These are phyloP conservation scores for Eustalomyia histrio DNA, from an alignment of 2,888 invertebrate species.

Conservation along the genomic window DNA sequence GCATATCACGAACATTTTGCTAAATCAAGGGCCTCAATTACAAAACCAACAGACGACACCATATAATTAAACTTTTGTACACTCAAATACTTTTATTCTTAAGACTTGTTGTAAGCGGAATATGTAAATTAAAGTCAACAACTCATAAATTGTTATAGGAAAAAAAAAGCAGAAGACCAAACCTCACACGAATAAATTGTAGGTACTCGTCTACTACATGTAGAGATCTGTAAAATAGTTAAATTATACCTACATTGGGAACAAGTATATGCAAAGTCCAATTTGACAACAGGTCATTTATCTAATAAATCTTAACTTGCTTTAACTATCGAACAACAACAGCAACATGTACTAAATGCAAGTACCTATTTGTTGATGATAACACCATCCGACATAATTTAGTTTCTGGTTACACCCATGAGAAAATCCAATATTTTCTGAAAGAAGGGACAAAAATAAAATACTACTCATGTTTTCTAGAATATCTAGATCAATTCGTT, in stretches of 20 bases:
- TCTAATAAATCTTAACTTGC: slow-evolving; percentile 56
- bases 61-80: neutral
- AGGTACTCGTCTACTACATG: no score
- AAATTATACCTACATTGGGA: no score
- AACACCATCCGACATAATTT: no score
- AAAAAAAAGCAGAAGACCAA: neutral
- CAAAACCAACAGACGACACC: neutral
- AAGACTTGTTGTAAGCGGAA: neutral
- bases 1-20: neutral
- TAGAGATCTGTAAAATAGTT: no score
- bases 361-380: slow-evolving; percentile 10
- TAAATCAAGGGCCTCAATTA: neutral
- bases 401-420: no score
- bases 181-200: slow-evolving; percentile 6
- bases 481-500: no score
- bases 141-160: neutral
- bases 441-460: no score
- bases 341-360: neutral
- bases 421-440: no score
- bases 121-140: neutral
- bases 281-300: slow-evolving; percentile 48
- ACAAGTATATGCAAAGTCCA: neutral
- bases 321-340: slow-evolving; percentile 21
- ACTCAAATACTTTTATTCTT: neutral
- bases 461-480: no score